Percentiles rank a stretch among this genome's conserved stretches.
These are phyloP conservation scores for Nemurella pictetii DNA, from an alignment of 2,888 invertebrate species.

Conservation along the genomic window DNA sequence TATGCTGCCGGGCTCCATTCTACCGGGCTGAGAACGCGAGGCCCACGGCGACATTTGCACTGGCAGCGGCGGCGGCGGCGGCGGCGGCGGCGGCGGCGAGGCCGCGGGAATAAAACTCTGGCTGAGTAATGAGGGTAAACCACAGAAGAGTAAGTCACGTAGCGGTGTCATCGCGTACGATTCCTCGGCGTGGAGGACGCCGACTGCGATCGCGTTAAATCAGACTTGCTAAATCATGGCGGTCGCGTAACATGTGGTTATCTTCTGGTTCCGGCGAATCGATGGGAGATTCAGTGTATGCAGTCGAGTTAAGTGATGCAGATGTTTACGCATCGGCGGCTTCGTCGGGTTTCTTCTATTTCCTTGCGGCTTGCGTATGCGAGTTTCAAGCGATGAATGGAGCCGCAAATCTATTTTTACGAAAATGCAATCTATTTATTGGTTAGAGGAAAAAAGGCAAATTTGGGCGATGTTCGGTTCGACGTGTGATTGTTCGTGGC, in stretches of 20 bases:
- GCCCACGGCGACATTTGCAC: neutral
- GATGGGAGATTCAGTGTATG: neutral
- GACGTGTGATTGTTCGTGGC: neutral
- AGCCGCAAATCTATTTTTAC: neutral
- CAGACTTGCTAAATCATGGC: neutral
- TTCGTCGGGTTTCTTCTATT: neutral
- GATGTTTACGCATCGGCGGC: neutral
- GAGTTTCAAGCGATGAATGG: neutral
- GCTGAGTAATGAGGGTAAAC: conserved; percentile 19
- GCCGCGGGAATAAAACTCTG: neutral
- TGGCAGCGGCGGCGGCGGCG: neutral
- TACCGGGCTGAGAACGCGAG: neutral
- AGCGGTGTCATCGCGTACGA: conserved; percentile 9
- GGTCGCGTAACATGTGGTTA: neutral
- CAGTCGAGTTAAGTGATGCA: neutral
- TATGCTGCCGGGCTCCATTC: no score
- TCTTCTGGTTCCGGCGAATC: neutral
- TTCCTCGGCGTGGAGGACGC: no score
- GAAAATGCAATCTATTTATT: neutral
- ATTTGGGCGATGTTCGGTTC: neutral
- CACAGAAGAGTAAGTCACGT: conserved; percentile 11
- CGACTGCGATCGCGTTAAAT: no score
- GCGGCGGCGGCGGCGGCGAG: neutral
- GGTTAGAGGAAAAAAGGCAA: neutral
- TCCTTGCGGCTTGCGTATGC: neutral